Evolutionary conservation across 2,797 vertebrate species (phyloP).

Genomic region (Argyrosomus regius): DNA sequence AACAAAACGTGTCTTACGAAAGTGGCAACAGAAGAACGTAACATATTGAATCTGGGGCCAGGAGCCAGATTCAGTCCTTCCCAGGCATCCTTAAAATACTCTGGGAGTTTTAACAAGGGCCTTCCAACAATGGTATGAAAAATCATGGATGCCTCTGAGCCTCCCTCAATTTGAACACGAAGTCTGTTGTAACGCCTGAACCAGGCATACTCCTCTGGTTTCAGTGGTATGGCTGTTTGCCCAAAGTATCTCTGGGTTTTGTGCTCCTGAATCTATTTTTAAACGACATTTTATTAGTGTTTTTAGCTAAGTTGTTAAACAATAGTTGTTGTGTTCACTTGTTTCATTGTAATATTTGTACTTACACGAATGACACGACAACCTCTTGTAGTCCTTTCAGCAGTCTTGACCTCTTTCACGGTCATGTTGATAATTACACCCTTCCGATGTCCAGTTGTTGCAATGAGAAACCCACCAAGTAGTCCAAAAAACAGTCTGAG

Average conservation of each 20-base stretch:
- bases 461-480: conserved; percentile 5
- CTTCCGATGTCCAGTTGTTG: background rate
- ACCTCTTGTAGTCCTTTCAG: no score
- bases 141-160: conserved; percentile 1
- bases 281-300: conserved; percentile 1
- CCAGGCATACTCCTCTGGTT: conserved; percentile 7
- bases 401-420: no score
- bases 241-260: conserved; percentile 1
- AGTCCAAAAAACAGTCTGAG: background rate
- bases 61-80: no score
- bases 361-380: no score
- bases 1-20: no score
- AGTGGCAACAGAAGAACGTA: no score
- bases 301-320: conserved; percentile 2
- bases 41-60: no score
- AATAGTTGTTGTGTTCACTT: conserved; percentile 1
- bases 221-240: conserved; percentile 4
- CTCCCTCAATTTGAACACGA: background rate
- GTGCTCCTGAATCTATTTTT: background rate
- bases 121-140: no score
- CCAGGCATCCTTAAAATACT: no score
- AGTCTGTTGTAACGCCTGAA: conserved; percentile 1
- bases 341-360: no score
- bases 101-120: no score
- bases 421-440: no score